Base-by-base conservation (phyloP, 2,113 vertebrate species). In the Poicephalus gulielmi region DNA sequence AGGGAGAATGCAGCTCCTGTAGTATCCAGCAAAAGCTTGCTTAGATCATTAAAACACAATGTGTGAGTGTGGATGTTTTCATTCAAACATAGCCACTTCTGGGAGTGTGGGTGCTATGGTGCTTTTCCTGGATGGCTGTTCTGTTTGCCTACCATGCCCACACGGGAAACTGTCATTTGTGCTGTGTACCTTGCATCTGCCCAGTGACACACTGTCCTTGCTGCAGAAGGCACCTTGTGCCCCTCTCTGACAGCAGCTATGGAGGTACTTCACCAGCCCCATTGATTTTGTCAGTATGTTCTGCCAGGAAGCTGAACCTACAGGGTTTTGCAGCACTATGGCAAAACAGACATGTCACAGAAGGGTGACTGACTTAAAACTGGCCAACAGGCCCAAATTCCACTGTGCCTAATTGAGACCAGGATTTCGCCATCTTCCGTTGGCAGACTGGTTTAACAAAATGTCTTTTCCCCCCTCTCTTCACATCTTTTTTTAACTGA, bases 381-480 rank as follows among this genome's bases (percentile, higher is more conserved):
- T 66, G 41, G 15, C 35, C 41, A 66, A 13, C 17, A 80, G 33
- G 68, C 11, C 25, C 2, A 19, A 57, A 44, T 44, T 46, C 46
- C 22, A 0, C 49, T 44, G 44, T 57, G 43, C 63, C 44, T 66
- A 43, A 60, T 17, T 1, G 1, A 69, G 62, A 35, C 10, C 28
- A 62, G 35, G 46, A 33, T 84, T 77, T 81, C 25, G 37, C 28
- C 5, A 27, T 46, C 5, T 47, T 8, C 28, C 49, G 64, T 75
- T 9, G 25, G 9, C 37, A 57, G 31, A 43, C 6, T 44, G 39
- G 11, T 69, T 83, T 43, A 9, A 44, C 57, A 41, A 35, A 68
- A 31, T 6, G 9, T 6, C 8, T 33, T 6, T 6, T 1, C 3
- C 2, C 8, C 7, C 17, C 8, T 7, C 6, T 9, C 33, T 64